Evolutionary conservation across 2,113 vertebrate species (phyloP).

Genomic region (Psettodes erumei): DNA sequence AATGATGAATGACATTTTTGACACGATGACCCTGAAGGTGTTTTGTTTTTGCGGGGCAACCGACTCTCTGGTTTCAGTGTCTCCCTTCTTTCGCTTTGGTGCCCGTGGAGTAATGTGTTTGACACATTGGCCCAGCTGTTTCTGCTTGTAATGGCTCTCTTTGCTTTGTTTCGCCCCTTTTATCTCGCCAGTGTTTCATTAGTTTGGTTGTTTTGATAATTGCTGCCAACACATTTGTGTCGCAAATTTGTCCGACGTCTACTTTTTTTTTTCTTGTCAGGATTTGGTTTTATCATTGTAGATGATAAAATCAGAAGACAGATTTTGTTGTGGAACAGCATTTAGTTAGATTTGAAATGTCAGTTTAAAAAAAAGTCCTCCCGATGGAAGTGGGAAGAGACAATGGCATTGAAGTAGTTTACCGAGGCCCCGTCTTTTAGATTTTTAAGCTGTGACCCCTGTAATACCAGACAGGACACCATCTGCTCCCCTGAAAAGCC

Average conservation of each 20-base stretch:
- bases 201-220: slow-evolving; percentile 16
- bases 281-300: not conserved
- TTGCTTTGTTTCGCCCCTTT: slow-evolving; percentile 35
- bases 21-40: slow-evolving; percentile 18
- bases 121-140: slow-evolving; percentile 62
- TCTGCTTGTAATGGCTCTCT: slow-evolving; percentile 45
- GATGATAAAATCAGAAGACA: slow-evolving; percentile 16
- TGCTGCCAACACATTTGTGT: not conserved
- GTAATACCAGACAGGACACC: slow-evolving; percentile 66
- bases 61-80: slow-evolving; percentile 28
- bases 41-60: not conserved
- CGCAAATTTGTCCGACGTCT: not conserved
- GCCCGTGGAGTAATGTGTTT: slow-evolving; percentile 50
- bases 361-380: slow-evolving; percentile 34
- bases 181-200: not conserved
- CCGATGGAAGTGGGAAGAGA: slow-evolving; percentile 26
- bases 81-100: slow-evolving; percentile 23
- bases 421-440: slow-evolving; percentile 32
- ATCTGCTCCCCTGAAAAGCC: slow-evolving; percentile 67
- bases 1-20: not conserved
- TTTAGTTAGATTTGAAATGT: slow-evolving; percentile 36
- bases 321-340: not conserved
- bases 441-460: slow-evolving; percentile 66
- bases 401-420: slow-evolving; percentile 26
- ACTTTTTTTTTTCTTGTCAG: not conserved